Evolutionary conservation across 2,797 vertebrate genomes (phyloP).

Genomic region (Darevskia mixta): DNA sequence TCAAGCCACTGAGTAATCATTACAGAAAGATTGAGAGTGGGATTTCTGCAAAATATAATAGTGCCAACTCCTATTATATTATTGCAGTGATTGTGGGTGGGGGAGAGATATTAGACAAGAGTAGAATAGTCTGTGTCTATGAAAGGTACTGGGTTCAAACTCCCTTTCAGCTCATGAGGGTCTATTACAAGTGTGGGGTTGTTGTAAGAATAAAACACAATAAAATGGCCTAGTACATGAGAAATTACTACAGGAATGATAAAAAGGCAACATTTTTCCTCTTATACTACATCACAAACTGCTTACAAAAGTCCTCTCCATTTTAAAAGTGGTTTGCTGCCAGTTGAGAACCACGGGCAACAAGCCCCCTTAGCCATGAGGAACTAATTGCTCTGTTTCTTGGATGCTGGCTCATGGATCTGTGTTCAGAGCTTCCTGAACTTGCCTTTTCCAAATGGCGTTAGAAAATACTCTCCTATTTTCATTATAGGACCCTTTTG

Average conservation of each 20-base stretch:
- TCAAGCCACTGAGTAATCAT: conserved; percentile 42
- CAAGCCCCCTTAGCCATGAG: background rate
- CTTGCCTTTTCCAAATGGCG: background rate
- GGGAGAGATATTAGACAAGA: background rate
- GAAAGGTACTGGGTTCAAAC: conserved; percentile 2
- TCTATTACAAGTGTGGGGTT: background rate
- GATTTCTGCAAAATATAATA: conserved; percentile 30
- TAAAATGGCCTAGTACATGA: background rate
- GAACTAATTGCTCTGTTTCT: background rate
- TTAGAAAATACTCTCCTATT: background rate
- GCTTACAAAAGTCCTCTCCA: background rate
- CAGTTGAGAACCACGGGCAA: background rate
- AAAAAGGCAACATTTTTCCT: background rate
- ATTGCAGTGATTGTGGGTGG: conserved; percentile 44
- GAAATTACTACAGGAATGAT: background rate
- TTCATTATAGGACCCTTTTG: background rate
- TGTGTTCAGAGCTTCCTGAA: background rate
- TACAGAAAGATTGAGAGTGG: conserved; percentile 50
- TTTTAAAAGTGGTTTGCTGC: background rate
- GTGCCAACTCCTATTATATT: background rate
- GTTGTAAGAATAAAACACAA: background rate
- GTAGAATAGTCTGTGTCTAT: background rate
- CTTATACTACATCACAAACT: background rate
- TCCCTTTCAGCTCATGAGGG: background rate
- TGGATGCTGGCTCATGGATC: background rate